A percentile compares a stretch with the other conserved stretches of the same genome.
Evolutionary conservation across 2,797 vertebrate species (phyloP).

Genomic region (Sebastes itinus): DNA sequence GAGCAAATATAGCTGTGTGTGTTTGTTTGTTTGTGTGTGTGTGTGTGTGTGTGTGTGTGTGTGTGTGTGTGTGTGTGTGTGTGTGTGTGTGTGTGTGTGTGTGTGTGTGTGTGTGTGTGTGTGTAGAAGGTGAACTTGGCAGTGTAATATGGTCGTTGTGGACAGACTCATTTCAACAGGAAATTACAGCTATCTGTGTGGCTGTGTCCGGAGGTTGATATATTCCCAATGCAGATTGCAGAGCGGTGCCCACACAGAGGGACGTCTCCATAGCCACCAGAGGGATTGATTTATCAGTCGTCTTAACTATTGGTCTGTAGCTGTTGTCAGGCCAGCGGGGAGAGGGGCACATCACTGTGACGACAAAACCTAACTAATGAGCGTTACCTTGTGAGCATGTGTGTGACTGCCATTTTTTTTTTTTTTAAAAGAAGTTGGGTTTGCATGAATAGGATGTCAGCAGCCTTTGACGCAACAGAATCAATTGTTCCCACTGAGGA

Average conservation of each 20-base stretch:
- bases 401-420: neutral
- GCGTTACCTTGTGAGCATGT: neutral
- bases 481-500: slow-evolving; percentile 23
- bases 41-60: neutral
- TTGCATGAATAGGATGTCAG: neutral
- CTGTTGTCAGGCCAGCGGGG: slow-evolving; percentile 22
- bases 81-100: neutral
- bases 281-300: slow-evolving; percentile 41
- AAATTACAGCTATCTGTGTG: slow-evolving; percentile 72
- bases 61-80: slow-evolving; percentile 23
- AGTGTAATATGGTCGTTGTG: slow-evolving; percentile 50
- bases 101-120: slow-evolving; percentile 1
- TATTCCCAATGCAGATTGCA: slow-evolving; percentile 55
- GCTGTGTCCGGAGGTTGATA: slow-evolving; percentile 62
- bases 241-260: slow-evolving; percentile 30
- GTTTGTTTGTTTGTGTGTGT: neutral
- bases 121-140: slow-evolving; percentile 13
- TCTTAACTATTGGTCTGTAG: slow-evolving; percentile 31
- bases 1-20: neutral
- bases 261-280: slow-evolving; percentile 50
- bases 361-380: slow-evolving; percentile 25
- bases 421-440: neutral
- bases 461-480: slow-evolving; percentile 24
- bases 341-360: neutral
- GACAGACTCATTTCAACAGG: slow-evolving; percentile 75